A percentile compares a stretch with the other conserved stretches of the same genome.
Conservation (phyloP, 2,888 invertebrate species). For the Argyresthia goedartella region DNA sequence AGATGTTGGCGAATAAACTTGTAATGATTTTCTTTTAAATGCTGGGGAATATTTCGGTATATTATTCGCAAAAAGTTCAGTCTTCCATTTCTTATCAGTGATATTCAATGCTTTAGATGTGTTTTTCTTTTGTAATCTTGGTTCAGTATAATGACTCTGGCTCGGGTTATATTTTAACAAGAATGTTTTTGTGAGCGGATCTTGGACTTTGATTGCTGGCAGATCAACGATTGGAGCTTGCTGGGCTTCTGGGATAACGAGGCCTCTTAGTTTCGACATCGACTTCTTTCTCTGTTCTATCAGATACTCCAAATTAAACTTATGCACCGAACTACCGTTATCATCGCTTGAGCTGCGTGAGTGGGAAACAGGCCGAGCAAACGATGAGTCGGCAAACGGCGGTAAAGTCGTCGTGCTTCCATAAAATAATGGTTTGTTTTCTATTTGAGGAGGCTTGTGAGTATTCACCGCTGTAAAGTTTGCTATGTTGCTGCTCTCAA, state of each 20-base stretch:
- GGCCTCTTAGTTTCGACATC: constrained; percentile 87
- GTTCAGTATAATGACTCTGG: constrained; percentile 25
- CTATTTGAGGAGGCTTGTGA: constrained; percentile 25
- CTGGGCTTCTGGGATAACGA: constrained; percentile 87
- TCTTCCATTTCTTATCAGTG: constrained; percentile 57
- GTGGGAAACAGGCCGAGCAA: constrained; percentile 44
- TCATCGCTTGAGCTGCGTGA: constrained; percentile 57
- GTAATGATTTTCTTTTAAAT: constrained; percentile 81
- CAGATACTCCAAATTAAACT: constrained; percentile 79
- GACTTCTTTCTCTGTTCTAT: constrained; percentile 86
- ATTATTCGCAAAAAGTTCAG: constrained; percentile 55
- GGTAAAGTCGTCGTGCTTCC: constrained; percentile 55
- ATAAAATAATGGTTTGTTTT: constrained; percentile 53
- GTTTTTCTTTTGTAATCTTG: constrained; percentile 33
- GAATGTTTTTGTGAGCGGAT: constrained; percentile 62
- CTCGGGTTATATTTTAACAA: constrained; percentile 42
- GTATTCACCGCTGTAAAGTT: constrained; percentile 26
- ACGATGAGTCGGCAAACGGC: constrained; percentile 32
- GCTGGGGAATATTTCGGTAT: constrained; percentile 87
- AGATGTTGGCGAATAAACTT: constrained; percentile 69
- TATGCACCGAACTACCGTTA: constrained; percentile 59
- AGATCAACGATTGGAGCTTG: constrained; percentile 78
- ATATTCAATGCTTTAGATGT: constrained; percentile 35
- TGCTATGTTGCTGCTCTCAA: constrained; percentile 32
- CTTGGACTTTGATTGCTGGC: constrained; percentile 86